These are phyloP conservation scores for Tragopan temminckii DNA, from an alignment of 2,797 vertebrate species.

Conservation along the genomic window DNA sequence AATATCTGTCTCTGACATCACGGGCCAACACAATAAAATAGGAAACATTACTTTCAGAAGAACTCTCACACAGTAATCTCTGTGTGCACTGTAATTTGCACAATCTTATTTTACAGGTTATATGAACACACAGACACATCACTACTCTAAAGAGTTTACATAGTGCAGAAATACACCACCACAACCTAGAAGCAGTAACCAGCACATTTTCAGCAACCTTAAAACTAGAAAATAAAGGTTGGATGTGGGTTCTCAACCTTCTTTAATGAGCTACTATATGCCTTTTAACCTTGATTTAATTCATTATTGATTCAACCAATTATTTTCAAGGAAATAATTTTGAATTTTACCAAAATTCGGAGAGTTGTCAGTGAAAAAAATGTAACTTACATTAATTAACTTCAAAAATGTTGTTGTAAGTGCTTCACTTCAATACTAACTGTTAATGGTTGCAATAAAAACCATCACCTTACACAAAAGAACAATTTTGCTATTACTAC, in stretches of 20 bases:
- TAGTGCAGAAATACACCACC: not conserved
- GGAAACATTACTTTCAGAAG: no score
- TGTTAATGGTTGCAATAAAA: not conserved
- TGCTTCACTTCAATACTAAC: not conserved
- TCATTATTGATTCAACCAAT: not conserved
- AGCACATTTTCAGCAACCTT: not conserved
- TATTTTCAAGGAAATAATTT: not conserved
- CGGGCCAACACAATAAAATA: no score
- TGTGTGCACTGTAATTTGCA: accelerated
- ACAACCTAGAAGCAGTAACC: not conserved
- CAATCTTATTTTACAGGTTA: not conserved
- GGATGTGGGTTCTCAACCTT: not conserved
- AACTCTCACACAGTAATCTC: not conserved
- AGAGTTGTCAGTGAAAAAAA: not conserved
- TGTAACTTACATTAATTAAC: not conserved
- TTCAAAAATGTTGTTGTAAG: not conserved
- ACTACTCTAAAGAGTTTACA: not conserved
- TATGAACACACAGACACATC: not conserved
- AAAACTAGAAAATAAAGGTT: not conserved
- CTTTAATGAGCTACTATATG: not conserved
- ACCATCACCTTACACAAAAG: not conserved
- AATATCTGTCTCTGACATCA: no score
- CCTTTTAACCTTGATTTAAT: not conserved
- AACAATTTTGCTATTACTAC: not conserved
- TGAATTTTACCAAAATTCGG: not conserved